These are phyloP conservation scores for Mobula birostris DNA, from an alignment of 2,113 vertebrate genomes.

Conservation along the genomic window DNA sequence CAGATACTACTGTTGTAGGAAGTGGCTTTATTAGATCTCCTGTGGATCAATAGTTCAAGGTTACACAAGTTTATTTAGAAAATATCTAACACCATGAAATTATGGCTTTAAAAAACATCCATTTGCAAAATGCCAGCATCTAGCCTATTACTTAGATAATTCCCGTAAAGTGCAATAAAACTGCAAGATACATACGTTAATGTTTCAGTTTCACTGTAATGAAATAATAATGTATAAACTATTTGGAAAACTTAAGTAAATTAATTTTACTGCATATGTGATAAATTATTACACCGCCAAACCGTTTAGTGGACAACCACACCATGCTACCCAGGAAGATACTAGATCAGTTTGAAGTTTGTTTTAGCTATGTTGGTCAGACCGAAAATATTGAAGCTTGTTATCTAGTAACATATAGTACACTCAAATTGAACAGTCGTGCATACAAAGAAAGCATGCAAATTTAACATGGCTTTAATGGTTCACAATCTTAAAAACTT, in stretches of 20 bases:
- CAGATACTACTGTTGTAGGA: constrained; percentile 79
- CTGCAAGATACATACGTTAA: background rate
- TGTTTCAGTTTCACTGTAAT: background rate
- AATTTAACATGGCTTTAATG: background rate
- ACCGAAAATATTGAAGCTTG: background rate
- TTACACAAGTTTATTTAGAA: constrained; percentile 2
- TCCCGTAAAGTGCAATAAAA: background rate
- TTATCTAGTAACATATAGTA: background rate
- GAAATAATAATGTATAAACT: background rate
- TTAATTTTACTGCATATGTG: background rate
- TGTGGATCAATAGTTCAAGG: constrained; percentile 46
- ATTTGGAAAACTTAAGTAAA: background rate
- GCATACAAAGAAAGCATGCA: background rate
- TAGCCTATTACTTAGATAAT: background rate
- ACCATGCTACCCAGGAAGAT: background rate
- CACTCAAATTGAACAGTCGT: background rate
- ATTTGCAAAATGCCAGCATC: background rate
- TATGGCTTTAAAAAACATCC: too few species aligned
- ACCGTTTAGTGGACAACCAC: background rate
- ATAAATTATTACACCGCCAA: accelerated
- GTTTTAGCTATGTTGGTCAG: background rate
- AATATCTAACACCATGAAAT: background rate
- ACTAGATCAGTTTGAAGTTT: background rate
- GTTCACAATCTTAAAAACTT: background rate
- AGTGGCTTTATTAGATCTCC: constrained; percentile 92